Evolutionary conservation across 2,888 invertebrate species (phyloP).

Genomic region (Ochlodes sylvanus): DNA sequence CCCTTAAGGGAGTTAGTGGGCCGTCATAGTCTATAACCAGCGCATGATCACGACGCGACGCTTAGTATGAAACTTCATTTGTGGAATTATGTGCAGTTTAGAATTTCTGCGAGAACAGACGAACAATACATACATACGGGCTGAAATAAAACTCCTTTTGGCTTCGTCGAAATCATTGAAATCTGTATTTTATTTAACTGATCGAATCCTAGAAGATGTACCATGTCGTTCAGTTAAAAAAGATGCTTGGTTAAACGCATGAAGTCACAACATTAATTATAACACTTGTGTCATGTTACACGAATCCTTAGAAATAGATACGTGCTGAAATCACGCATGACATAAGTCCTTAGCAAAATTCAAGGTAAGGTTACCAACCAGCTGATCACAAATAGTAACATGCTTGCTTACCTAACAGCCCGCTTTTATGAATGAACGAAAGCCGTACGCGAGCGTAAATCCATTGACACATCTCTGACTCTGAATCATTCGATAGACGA

Average conservation of each 20-base stretch:
- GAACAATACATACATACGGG: too few relatives aligned
- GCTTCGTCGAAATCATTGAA: too few relatives aligned
- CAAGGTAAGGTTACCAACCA: conserved; percentile 20
- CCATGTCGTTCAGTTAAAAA: neutral
- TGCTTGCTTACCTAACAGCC: conserved; percentile 66
- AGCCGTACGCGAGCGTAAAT: conserved; percentile 62
- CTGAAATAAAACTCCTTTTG: too few relatives aligned
- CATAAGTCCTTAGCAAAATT: conserved; percentile 35
- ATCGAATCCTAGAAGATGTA: too few relatives aligned
- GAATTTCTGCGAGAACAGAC: too few relatives aligned
- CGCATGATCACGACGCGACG: too few relatives aligned
- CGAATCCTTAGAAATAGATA: conserved; percentile 21
- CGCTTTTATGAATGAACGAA: conserved; percentile 68
- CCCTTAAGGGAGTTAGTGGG: too few relatives aligned
- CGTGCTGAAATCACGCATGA: conserved; percentile 26
- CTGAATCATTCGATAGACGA: conserved; percentile 52
- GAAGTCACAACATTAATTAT: conserved; percentile 25
- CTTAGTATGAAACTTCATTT: too few relatives aligned
- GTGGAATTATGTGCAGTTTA: too few relatives aligned
- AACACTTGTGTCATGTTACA: conserved; percentile 25
- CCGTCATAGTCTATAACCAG: too few relatives aligned
- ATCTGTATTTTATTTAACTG: too few relatives aligned
- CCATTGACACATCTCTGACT: conserved; percentile 77
- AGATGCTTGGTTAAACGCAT: neutral
- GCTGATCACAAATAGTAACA: conserved; percentile 27